Evolutionary conservation across 1,140 invertebrate species (phyloP).

Genomic region (Antheraea mylitta): DNA sequence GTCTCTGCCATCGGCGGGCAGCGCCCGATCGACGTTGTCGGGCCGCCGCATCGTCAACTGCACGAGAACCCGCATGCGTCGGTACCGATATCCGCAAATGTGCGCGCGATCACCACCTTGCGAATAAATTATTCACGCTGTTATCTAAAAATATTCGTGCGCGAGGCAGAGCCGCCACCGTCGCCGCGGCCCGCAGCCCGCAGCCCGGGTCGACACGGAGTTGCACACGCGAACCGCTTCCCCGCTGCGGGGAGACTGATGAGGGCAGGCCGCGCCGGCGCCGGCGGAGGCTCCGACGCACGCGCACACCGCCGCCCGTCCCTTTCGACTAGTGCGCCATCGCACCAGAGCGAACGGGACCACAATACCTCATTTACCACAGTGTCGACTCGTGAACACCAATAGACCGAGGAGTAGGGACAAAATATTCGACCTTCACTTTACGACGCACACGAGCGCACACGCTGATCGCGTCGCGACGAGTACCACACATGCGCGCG

Average conservation of each 20-base stretch:
- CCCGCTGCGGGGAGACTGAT: constrained; percentile 74
- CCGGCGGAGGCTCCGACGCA: constrained; percentile 66
- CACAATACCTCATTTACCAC: constrained; percentile 63
- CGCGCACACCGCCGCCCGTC: constrained; percentile 60
- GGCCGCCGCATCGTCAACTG: constrained; percentile 28
- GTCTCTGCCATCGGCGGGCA: constrained; percentile 50
- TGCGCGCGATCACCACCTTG: constrained; percentile 69
- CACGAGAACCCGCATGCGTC: constrained; percentile 56
- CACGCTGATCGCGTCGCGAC: constrained; percentile 37
- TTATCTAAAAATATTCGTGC: constrained; percentile 78
- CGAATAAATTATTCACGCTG: constrained; percentile 74
- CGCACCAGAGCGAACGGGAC: constrained; percentile 54
- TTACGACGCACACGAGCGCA: constrained; percentile 65
- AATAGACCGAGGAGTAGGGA: constrained; percentile 77
- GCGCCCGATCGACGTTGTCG: constrained; percentile 29
- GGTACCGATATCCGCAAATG: constrained; percentile 61
- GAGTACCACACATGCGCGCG: constrained; percentile 49
- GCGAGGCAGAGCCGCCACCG: constrained; percentile 46
- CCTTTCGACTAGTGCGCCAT: constrained; percentile 31
- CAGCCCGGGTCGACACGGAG: constrained; percentile 46
- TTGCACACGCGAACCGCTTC: constrained; percentile 70
- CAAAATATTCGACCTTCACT: constrained; percentile 78
- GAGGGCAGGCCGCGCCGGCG: constrained; percentile 72
- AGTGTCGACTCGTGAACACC: constrained; percentile 72
- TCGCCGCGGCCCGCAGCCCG: constrained; percentile 33